These are phyloP conservation scores for Tridacna crocea DNA, from an alignment of 2,888 invertebrate species.

Conservation along the genomic window DNA sequence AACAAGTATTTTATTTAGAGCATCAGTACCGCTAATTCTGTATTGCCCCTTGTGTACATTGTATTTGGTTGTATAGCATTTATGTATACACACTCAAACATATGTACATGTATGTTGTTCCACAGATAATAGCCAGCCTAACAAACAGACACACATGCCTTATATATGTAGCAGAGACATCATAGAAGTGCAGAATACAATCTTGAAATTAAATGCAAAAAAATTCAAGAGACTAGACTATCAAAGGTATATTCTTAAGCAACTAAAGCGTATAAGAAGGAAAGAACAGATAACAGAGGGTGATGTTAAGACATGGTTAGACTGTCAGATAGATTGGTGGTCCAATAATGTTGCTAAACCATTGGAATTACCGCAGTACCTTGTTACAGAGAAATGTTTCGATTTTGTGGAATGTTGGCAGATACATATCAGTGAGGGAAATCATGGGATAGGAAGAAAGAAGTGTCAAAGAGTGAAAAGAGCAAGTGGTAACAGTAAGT, in stretches of 20 bases:
- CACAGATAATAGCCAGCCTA: no score
- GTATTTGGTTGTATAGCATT: no score
- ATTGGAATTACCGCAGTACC: not conserved
- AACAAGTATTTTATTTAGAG: no score
- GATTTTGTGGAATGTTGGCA: conserved; percentile 22
- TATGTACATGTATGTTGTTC: no score
- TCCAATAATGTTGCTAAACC: not conserved
- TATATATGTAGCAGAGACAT: conserved; percentile 1
- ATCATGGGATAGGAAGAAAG: conserved; percentile 7
- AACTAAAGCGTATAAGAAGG: not conserved
- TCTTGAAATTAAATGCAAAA: not conserved
- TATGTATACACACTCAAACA: no score
- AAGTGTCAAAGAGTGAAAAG: conserved; percentile 1
- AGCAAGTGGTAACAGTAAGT: not conserved
- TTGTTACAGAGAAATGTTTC: conserved; percentile 5
- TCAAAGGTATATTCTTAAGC: not conserved
- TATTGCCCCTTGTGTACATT: no score
- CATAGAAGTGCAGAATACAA: not conserved
- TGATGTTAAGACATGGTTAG: conserved; percentile 14
- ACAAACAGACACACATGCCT: not conserved
- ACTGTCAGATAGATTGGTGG: conserved; percentile 28
- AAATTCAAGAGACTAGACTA: not conserved
- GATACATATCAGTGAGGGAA: conserved; percentile 12
- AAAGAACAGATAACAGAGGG: not conserved
- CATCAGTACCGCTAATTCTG: no score